These are phyloP conservation scores for Anthophora plumipes DNA, from an alignment of 2,888 invertebrate species.

Conservation along the genomic window DNA sequence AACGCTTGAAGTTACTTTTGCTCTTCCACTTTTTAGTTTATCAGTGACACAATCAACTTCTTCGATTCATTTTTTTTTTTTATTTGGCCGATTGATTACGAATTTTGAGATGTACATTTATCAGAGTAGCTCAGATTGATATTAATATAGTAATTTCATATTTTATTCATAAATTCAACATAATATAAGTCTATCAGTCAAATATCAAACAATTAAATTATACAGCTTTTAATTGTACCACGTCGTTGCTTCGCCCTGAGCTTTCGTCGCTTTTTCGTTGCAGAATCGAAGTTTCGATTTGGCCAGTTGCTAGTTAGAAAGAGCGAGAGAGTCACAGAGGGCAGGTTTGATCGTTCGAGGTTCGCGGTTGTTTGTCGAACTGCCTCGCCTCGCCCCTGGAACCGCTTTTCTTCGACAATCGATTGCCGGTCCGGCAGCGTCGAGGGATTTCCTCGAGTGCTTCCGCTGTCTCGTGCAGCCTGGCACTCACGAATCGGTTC, in stretches of 20 bases:
- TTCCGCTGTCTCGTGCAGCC: conserved; percentile 72
- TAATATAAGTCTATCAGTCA: too few species aligned
- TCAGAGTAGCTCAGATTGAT: too few species aligned
- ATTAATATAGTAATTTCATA: too few species aligned
- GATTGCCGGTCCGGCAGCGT: conserved; percentile 57
- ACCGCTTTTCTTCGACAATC: conserved; percentile 72
- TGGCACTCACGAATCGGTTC: conserved; percentile 58
- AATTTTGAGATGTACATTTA: too few species aligned
- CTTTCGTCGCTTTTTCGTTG: not conserved
- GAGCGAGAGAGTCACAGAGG: conserved; percentile 28
- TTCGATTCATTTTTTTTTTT: too few species aligned
- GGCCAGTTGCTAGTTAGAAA: conserved; percentile 42
- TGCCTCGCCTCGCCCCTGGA: conserved; percentile 34
- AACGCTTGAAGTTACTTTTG: too few species aligned
- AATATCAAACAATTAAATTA: too few species aligned
- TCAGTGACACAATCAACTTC: too few species aligned
- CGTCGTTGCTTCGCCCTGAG: not conserved
- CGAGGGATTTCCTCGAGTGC: conserved; percentile 72
- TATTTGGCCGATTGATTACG: too few species aligned
- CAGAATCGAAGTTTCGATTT: conserved; percentile 69
- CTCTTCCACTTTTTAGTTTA: too few species aligned
- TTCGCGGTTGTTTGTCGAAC: conserved; percentile 70
- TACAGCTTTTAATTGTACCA: too few species aligned
- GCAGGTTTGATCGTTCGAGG: conserved; percentile 16
- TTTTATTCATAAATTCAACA: too few species aligned